phyloP scores from a whole-genome alignment of 2,888 invertebrate genomes.

The Ethmia dodecea region DNA sequence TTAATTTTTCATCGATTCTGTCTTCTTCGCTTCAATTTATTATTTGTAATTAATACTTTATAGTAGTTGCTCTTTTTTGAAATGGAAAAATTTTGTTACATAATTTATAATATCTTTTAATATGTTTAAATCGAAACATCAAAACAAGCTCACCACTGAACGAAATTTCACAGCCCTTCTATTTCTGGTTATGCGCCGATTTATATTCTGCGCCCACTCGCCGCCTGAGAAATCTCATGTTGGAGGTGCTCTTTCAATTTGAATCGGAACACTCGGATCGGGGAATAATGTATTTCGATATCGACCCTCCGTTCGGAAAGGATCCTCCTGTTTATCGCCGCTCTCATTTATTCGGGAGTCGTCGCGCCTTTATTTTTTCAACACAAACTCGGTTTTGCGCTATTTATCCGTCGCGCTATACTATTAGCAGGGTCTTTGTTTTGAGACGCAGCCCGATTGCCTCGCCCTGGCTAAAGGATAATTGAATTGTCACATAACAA shows the following conservation, averaged over 20 bases:
- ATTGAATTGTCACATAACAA: slow-evolving; percentile 56
- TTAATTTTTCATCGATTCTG: too few relatives aligned
- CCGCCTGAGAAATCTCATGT: slow-evolving; percentile 77
- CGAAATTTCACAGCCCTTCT: slow-evolving; percentile 71
- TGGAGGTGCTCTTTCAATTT: slow-evolving; percentile 78
- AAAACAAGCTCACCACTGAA: slow-evolving; percentile 53
- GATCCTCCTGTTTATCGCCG: slow-evolving; percentile 76
- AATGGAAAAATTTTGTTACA: too few relatives aligned
- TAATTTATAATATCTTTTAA: too few relatives aligned
- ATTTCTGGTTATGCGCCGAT: slow-evolving; percentile 76
- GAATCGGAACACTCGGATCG: slow-evolving; percentile 77
- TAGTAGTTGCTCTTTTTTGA: too few relatives aligned
- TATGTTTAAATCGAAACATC: slow-evolving; percentile 34
- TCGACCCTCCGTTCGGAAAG: slow-evolving; percentile 71
- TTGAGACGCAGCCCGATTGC: slow-evolving; percentile 60
- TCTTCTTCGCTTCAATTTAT: too few relatives aligned
- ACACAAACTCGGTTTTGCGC: slow-evolving; percentile 63
- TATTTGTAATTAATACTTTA: too few relatives aligned
- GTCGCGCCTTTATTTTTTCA: slow-evolving; percentile 75
- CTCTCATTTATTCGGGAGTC: slow-evolving; percentile 75
- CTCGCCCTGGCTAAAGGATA: slow-evolving; percentile 54
- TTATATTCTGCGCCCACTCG: slow-evolving; percentile 77
- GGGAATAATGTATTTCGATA: slow-evolving; percentile 77
- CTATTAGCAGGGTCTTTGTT: slow-evolving; percentile 70
- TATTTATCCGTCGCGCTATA: slow-evolving; percentile 65